Evolutionary conservation across 2,113 vertebrate genomes (phyloP).

Genomic region (Phodopus roborovskii): DNA sequence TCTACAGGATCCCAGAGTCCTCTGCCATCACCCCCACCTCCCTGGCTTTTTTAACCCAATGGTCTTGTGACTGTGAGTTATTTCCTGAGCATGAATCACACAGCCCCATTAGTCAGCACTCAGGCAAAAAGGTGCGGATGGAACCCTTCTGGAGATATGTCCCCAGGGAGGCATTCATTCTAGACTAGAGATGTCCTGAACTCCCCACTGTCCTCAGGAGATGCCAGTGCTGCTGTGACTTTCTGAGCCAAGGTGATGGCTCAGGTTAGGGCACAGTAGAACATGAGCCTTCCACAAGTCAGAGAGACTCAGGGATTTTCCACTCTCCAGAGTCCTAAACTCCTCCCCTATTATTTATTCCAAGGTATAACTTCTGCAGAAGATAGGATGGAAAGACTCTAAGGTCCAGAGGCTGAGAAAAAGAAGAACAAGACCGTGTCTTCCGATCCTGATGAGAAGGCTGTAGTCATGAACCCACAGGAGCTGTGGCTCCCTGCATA

Average conservation of each 20-base stretch:
- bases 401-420: background rate
- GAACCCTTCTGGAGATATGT: background rate
- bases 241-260: background rate
- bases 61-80: background rate
- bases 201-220: background rate
- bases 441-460: background rate
- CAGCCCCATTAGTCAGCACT: background rate
- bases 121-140: background rate
- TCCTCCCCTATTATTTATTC: background rate
- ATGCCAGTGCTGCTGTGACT: rapidly evolving
- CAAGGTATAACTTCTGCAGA: background rate
- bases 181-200: background rate
- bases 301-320: background rate
- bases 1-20: rapidly evolving
- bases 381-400: background rate
- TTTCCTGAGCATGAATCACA: background rate
- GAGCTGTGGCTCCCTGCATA: background rate
- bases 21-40: background rate
- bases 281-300: background rate
- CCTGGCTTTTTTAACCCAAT: background rate
- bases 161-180: background rate
- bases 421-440: background rate
- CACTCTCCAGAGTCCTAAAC: background rate
- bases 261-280: rapidly evolving
- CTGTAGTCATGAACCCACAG: background rate